Percentiles rank a stretch among this genome's conserved stretches.
These are phyloP conservation scores for Troides oblongomaculatus DNA, from an alignment of 2,888 invertebrate genomes.

Conservation along the genomic window DNA sequence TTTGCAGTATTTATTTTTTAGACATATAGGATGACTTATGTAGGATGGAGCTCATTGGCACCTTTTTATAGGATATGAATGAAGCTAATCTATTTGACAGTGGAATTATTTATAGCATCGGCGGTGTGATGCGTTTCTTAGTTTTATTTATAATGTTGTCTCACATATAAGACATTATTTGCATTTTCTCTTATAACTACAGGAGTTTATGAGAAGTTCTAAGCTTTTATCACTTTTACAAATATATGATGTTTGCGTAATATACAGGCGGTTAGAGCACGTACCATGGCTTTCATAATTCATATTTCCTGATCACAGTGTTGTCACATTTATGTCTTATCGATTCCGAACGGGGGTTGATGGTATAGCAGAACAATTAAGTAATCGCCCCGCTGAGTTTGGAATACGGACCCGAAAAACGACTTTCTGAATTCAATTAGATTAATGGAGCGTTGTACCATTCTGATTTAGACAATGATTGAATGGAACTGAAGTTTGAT, in stretches of 20 bases:
- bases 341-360: constrained; percentile 32
- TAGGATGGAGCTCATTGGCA: too few relatives aligned
- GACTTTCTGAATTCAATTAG: constrained; percentile 32
- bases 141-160: too few relatives aligned
- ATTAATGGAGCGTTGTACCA: constrained; percentile 19
- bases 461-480: constrained; percentile 15
- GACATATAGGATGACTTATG: too few relatives aligned
- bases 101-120: too few relatives aligned
- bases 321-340: constrained; percentile 37
- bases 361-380: constrained; percentile 8
- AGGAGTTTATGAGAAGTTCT: too few relatives aligned
- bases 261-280: constrained; percentile 45
- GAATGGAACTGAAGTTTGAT: constrained; percentile 4
- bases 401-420: constrained; percentile 32
- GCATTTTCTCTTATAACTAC: too few relatives aligned
- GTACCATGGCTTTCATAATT: constrained; percentile 51
- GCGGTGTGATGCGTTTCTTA: too few relatives aligned
- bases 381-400: constrained; percentile 24
- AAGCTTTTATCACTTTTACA: too few relatives aligned
- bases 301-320: constrained; percentile 45
- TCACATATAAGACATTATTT: too few relatives aligned
- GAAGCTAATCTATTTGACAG: too few relatives aligned
- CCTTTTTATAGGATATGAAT: too few relatives aligned
- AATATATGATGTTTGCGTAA: constrained; percentile 49
- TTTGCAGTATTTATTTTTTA: too few relatives aligned